Percentiles rank a stretch among this genome's conserved stretches.
phyloP scores from a whole-genome alignment of 2,113 vertebrate genomes.

The Odocoileus virginianus region DNA sequence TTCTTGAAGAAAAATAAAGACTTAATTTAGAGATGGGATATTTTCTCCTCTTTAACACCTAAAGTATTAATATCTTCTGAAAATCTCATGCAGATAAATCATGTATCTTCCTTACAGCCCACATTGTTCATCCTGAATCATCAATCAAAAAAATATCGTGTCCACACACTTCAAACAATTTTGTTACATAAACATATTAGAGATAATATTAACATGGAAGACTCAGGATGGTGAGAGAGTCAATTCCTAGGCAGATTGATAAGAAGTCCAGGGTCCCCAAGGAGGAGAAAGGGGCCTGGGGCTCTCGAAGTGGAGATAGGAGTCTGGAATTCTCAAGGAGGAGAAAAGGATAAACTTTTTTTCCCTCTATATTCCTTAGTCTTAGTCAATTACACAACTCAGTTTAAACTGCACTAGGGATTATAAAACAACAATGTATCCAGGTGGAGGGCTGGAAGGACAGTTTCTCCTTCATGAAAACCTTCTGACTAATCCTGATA shows the following conservation, averaged over 20 bases:
- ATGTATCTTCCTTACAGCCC: not conserved
- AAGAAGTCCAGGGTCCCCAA: not conserved
- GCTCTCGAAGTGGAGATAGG: not conserved
- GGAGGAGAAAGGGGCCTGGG: not conserved
- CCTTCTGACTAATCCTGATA: not conserved
- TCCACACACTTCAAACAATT: not conserved
- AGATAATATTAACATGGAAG: not conserved
- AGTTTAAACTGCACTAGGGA: not conserved
- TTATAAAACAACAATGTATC: not conserved
- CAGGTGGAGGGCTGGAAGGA: not conserved
- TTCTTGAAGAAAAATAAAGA: constrained; percentile 39
- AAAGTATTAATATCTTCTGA: not conserved
- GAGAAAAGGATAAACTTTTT: not conserved
- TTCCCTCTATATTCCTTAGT: not conserved
- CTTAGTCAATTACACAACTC: not conserved
- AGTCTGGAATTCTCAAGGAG: not conserved
- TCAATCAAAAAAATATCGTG: not conserved
- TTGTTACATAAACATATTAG: constrained; percentile 27
- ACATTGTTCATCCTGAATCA: not conserved
- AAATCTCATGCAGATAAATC: not conserved
- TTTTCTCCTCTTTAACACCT: not conserved
- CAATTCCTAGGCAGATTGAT: not conserved
- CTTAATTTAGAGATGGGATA: not conserved
- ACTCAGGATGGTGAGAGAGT: not conserved
- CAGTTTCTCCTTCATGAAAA: not conserved